Base-by-base conservation (phyloP, 2,888 invertebrate species). In the Thereva unica region DNA sequence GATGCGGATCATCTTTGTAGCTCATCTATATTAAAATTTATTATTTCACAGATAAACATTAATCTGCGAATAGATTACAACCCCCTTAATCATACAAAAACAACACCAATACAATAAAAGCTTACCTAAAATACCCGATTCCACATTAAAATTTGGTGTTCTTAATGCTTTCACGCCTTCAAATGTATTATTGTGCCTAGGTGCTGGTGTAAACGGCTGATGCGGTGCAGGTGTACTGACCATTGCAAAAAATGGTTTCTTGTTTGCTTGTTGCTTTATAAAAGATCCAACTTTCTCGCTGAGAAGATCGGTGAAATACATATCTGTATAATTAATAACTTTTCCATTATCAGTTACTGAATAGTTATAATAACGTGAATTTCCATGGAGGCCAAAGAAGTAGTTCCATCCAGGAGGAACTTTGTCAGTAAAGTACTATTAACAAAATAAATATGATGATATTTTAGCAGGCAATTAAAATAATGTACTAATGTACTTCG, bases 361-460 rank as follows among this genome's bases (percentile, higher is more conserved):
- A 76, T 94, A 97, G 81, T 95, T 88, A 78, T 95, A 97, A 80
- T 96, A 97, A n/a, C 85, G 87, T 0, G 95, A 95, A 80, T 97
- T 97, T 40, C 95, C 95, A 69, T 93, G 87, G 45, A 97, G 83
- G 0, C 92, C 96, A 75, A 89, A 84, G 91, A 96, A 97, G 76
- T 89, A 86, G 68, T 89, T 85, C 91, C 95, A 97, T 0, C 97
- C 96, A 0, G 84, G 83, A 0, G 97, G 97, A 1, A 94, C 83
- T 70, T 86, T 84, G 8, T 81, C 76, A 0, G 87, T 84, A 0
- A 59, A 41, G 64, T 73, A 72, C 70, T 71, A 44, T 38, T 1
- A 8, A 12, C 23, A 9, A 52, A 52, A 34, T 52, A 35, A 6
- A 47, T n/a, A 47, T 23, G 23, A 23, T 23, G 2, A 23, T 23